phyloP scores from a whole-genome alignment of 2,888 invertebrate genomes.

The Lapara coniferarum region DNA sequence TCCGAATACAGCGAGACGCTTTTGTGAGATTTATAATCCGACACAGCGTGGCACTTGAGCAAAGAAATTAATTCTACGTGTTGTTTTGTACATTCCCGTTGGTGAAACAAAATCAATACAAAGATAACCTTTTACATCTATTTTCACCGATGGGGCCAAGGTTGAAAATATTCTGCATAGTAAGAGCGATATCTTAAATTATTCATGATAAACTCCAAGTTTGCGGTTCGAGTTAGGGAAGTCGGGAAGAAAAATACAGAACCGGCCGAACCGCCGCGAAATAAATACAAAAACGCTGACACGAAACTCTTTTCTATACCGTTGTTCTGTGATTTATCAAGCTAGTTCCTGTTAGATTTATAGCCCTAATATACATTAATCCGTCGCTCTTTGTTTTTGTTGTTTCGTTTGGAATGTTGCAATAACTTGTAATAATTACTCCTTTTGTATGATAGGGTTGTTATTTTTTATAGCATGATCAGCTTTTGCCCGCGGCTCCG shows the following conservation, averaged over 20 bases:
- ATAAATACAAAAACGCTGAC: slow-evolving; percentile 64
- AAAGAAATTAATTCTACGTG: slow-evolving; percentile 53
- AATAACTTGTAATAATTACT: slow-evolving; percentile 19
- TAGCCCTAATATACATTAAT: slow-evolving; percentile 55
- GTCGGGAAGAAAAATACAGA: slow-evolving; percentile 62
- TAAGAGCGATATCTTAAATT: slow-evolving; percentile 67
- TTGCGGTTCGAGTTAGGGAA: slow-evolving; percentile 54
- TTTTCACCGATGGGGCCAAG: slow-evolving; percentile 39
- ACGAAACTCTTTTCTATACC: slow-evolving; percentile 57
- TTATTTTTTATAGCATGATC: slow-evolving; percentile 1
- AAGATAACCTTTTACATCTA: slow-evolving; percentile 29
- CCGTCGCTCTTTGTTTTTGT: slow-evolving; percentile 50
- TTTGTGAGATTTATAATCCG: slow-evolving; percentile 60
- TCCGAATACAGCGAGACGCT: slow-evolving; percentile 58
- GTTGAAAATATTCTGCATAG: slow-evolving; percentile 59
- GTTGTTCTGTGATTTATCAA: slow-evolving; percentile 59
- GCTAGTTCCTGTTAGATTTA: slow-evolving; percentile 56
- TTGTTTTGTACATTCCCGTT: slow-evolving; percentile 35
- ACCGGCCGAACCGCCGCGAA: slow-evolving; percentile 50
- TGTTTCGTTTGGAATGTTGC: slow-evolving; percentile 34
- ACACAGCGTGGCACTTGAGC: slow-evolving; percentile 44
- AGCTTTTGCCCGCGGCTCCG: too few species aligned
- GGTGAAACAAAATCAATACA: slow-evolving; percentile 43
- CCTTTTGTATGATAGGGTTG: slow-evolving; percentile 10
- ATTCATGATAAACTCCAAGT: slow-evolving; percentile 77